These are phyloP conservation scores for Scolopax mira DNA, from an alignment of 2,113 vertebrate genomes.

Conservation along the genomic window DNA sequence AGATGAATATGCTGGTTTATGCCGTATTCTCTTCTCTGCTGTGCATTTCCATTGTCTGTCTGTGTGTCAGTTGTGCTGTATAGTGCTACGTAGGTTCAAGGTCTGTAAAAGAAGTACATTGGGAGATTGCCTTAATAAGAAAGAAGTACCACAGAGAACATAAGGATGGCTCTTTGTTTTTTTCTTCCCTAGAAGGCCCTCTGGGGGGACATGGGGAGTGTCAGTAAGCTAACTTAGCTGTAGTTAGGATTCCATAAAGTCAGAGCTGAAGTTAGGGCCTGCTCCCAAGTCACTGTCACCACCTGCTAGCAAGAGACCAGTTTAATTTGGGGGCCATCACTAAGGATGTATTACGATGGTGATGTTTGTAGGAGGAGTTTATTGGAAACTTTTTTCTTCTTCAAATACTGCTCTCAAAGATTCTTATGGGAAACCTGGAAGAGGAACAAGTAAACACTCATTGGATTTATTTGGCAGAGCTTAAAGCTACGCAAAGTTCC, in stretches of 20 bases:
- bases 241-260: neutral
- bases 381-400: neutral
- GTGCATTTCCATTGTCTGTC: accelerated
- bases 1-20: neutral
- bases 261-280: neutral
- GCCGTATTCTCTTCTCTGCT: neutral
- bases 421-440: neutral
- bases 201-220: neutral
- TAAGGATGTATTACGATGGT: neutral
- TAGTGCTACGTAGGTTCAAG: neutral
- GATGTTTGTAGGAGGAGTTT: neutral
- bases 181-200: neutral
- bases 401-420: neutral
- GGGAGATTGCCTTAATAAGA: neutral
- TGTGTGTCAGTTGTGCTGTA: neutral
- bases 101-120: neutral
- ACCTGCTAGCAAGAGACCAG: neutral
- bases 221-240: neutral
- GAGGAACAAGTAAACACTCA: neutral
- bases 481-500: neutral
- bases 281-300: neutral
- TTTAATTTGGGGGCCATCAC: neutral
- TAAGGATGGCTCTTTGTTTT: neutral
- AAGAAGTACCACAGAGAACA: neutral
- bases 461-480: neutral